These are phyloP conservation scores for Martes martes DNA, from an alignment of 2,113 vertebrate genomes.

Conservation along the genomic window DNA sequence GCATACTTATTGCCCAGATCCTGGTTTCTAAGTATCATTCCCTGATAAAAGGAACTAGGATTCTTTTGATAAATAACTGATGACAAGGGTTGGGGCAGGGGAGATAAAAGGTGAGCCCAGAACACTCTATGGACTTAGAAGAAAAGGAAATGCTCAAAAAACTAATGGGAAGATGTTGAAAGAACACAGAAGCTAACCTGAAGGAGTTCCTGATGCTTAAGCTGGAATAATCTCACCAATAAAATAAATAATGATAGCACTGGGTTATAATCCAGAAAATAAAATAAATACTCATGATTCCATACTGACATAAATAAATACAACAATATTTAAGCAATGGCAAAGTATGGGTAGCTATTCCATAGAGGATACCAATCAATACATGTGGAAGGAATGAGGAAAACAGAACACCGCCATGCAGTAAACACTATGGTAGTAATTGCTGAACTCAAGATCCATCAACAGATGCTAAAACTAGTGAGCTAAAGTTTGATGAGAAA, in stretches of 20 bases:
- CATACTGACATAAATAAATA: neutral
- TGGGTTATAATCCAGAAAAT: neutral
- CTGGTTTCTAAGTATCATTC: slow-evolving; percentile 31
- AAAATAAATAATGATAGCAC: neutral
- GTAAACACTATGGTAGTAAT: neutral
- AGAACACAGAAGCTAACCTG: neutral
- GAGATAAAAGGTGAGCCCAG: neutral
- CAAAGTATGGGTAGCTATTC: neutral
- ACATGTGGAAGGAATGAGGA: neutral
- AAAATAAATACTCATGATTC: neutral
- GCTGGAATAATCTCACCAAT: neutral
- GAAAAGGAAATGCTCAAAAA: slow-evolving; percentile 29
- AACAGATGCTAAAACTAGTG: neutral
- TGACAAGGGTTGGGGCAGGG: neutral
- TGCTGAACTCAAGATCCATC: neutral
- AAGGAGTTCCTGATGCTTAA: neutral
- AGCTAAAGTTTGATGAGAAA: slow-evolving; percentile 6
- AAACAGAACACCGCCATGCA: neutral
- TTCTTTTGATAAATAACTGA: neutral
- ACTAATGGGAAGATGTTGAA: neutral
- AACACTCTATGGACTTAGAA: neutral
- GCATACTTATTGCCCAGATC: neutral
- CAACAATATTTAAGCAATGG: neutral
- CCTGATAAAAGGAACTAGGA: neutral
- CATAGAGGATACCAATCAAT: neutral